Evolutionary conservation across 2,113 vertebrate genomes (phyloP), one percentile per base, ranked within the genome.

Genomic region (Hypocryptadius cinnamomeus): DNA sequence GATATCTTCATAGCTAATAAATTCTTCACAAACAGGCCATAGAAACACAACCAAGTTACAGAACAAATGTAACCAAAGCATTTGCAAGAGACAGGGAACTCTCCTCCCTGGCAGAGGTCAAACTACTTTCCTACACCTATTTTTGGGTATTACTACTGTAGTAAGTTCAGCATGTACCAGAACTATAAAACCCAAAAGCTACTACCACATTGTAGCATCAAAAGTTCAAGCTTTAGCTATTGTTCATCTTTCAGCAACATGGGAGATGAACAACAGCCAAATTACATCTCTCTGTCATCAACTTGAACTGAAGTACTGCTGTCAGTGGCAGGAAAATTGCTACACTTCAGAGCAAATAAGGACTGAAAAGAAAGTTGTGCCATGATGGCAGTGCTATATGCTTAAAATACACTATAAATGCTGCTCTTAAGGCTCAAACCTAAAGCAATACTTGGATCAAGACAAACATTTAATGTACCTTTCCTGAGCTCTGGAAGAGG

Each of bases 311-410:
- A 95, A 94, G 85, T 31, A 81, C 48, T 91, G 48, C 85, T 95
- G 88, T 91, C 82, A 87, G 59, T 90, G 76, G 88, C 72, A 96
- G 60, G 84, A 94, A 97, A 97, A 95, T 93, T 85, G 92, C 84
- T 91, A 25, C 35, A 66, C 95, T 97, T 96, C 60, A 74, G 70
- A 72, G 59, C 57, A 95, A 93, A 92, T 61, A 93, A 86, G 84
- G 85, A 82, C 28, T 85, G 50, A 86, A 94, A 89, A 57, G 65
- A 94, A 93, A 84, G 68, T 61, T 76, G 57, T 94, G 64, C 85
- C 65, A 77, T 10, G 72, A 90, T 51, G 64, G 82, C 44, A 91
- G 18, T 25, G 24, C 28, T 78, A 65, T 60, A 61, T 31, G 65
- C 87, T 93, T 91, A 84, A 95, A 94, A 90, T 40, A 56, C 15